Conservation (phyloP, 2,113 vertebrate genomes). For the Camelus dromedarius region DNA sequence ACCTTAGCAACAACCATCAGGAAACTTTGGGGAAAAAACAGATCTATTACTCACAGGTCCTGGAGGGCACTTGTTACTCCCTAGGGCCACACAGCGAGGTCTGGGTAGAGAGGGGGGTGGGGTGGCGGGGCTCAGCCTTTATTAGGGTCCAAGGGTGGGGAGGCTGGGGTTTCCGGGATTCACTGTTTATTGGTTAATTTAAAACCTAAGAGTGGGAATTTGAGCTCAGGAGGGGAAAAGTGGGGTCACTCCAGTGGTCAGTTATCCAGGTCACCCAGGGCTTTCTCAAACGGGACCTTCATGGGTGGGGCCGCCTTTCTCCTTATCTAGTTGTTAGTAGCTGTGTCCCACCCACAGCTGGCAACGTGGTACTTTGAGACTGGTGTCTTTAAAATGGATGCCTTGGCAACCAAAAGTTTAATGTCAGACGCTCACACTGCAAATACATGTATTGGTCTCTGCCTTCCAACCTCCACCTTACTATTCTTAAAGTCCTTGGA, state of each 20-base stretch:
- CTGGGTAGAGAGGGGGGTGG: rapidly evolving
- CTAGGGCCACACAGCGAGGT: background rate
- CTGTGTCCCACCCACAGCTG: rapidly evolving
- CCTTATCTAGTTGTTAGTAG: background rate
- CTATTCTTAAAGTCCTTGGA: background rate
- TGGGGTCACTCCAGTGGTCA: background rate
- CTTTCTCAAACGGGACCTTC: background rate
- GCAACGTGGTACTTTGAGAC: rapidly evolving
- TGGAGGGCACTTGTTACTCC: background rate
- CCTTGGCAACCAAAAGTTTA: background rate
- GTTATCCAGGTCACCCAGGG: background rate
- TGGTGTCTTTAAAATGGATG: background rate
- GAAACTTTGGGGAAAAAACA: background rate
- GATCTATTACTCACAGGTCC: background rate
- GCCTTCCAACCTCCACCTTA: no score
- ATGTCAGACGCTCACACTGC: background rate
- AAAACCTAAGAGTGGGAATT: background rate
- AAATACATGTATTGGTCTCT: background rate
- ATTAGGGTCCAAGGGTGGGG: background rate
- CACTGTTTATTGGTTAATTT: background rate
- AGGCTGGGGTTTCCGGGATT: background rate
- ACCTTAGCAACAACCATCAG: background rate
- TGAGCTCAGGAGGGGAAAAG: background rate
- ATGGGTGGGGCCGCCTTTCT: background rate
- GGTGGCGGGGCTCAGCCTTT: background rate